phyloP scores from a whole-genome alignment of 1,140 invertebrate genomes.

The Bombus cullumanus region DNA sequence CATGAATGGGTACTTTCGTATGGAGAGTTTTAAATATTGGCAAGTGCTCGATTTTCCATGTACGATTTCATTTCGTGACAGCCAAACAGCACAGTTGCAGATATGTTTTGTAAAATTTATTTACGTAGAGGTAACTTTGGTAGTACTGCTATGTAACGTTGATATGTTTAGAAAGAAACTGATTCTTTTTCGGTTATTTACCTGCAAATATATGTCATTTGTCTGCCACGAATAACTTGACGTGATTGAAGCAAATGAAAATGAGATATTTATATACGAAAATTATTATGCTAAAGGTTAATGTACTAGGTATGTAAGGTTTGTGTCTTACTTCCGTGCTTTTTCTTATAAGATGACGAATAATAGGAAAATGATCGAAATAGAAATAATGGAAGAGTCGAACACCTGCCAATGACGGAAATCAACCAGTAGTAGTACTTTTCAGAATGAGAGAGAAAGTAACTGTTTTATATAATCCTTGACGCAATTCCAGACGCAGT shows the following conservation, averaged over 20 bases:
- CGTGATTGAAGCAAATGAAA: background rate
- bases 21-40: constrained; percentile 35
- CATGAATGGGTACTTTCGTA: constrained; percentile 3
- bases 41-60: constrained; percentile 38
- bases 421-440: constrained; percentile 27
- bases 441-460: constrained; percentile 60
- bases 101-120: background rate
- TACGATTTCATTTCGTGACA: background rate
- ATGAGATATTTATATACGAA: background rate
- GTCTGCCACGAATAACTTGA: background rate
- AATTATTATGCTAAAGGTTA: background rate
- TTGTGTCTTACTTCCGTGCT: background rate
- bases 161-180: background rate
- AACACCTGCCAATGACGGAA: constrained; percentile 48
- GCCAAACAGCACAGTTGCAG: background rate
- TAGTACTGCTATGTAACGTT: background rate
- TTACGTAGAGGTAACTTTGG: background rate
- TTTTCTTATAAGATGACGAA: background rate
- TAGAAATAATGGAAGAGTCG: constrained; percentile 40
- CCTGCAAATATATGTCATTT: background rate
- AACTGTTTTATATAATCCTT: constrained; percentile 46
- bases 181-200: background rate
- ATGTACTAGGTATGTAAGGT: background rate
- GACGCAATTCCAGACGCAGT: constrained; percentile 61
- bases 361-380: constrained; percentile 2